A percentile compares a stretch with the other conserved stretches of the same genome.
These are phyloP conservation scores for Himalopsyche japonica DNA, from an alignment of 2,888 invertebrate species.

Conservation along the genomic window DNA sequence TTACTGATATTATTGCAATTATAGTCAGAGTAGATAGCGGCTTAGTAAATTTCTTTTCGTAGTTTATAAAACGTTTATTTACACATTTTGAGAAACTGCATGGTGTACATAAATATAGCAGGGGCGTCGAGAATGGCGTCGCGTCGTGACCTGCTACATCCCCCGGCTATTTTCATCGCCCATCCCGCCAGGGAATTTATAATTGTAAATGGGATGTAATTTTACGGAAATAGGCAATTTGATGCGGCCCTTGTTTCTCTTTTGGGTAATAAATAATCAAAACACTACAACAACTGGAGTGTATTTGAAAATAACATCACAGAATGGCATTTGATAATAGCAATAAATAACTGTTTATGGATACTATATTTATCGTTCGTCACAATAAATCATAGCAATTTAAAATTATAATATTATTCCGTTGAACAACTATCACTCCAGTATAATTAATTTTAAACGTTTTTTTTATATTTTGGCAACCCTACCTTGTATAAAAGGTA, in stretches of 20 bases:
- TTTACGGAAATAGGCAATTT: conserved; percentile 35
- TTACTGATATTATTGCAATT: too few relatives aligned
- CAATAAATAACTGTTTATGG: too few relatives aligned
- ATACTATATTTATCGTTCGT: too few relatives aligned
- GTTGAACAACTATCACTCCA: too few relatives aligned
- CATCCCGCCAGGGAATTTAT: conserved; percentile 25
- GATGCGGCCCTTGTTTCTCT: neutral
- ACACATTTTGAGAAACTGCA: neutral
- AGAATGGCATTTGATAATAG: neutral
- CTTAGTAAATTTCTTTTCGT: too few relatives aligned
- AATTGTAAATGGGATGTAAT: conserved; percentile 38
- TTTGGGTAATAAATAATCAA: neutral
- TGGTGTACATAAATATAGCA: neutral
- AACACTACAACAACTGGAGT: neutral
- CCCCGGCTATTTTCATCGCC: neutral
- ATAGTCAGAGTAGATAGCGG: too few relatives aligned
- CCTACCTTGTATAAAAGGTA: too few relatives aligned
- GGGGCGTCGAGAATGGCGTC: neutral
- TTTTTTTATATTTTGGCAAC: too few relatives aligned
- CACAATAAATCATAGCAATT: too few relatives aligned
- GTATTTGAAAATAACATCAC: neutral
- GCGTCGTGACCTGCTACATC: neutral
- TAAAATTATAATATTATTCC: too few relatives aligned
- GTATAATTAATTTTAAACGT: too few relatives aligned
- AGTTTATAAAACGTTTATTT: too few relatives aligned